Percentiles rank a stretch among this genome's conserved stretches.
Conservation (phyloP, 2,888 invertebrate species). For the Mimumesa dahlbomi region DNA sequence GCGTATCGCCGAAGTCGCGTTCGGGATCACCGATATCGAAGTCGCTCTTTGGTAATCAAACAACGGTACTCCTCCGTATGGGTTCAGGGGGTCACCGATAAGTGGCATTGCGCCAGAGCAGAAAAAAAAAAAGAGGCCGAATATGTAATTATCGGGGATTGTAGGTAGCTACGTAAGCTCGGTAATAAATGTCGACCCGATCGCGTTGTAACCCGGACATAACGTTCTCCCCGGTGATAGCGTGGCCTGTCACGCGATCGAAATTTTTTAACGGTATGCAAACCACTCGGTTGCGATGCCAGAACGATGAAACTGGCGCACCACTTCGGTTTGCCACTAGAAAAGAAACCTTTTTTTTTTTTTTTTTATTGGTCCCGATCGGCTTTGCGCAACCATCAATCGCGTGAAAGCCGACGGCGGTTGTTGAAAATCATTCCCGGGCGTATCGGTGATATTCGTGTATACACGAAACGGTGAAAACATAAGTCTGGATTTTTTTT, state of each 20-base stretch:
- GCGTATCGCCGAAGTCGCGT: background rate
- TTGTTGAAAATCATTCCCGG: background rate
- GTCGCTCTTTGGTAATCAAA: slow-evolving; percentile 56
- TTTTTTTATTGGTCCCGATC: background rate
- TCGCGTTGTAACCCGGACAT: slow-evolving; percentile 22
- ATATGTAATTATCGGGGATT: slow-evolving; percentile 48
- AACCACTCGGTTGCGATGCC: background rate
- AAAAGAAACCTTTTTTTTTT: no score
- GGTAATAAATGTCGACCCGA: slow-evolving; percentile 44
- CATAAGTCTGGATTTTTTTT: no score
- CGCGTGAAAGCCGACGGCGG: background rate
- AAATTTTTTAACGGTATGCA: slow-evolving; percentile 33
- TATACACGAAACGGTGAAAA: no score
- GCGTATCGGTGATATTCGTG: no score
- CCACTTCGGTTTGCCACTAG: background rate
- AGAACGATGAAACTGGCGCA: background rate
- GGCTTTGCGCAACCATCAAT: background rate
- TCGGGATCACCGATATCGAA: slow-evolving; percentile 26
- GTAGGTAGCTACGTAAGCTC: slow-evolving; percentile 7
- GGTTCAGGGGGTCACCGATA: slow-evolving; percentile 62
- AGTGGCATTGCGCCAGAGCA: slow-evolving; percentile 56
- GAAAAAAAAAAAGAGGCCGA: slow-evolving; percentile 43
- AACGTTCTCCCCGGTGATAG: slow-evolving; percentile 24
- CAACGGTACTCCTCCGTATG: slow-evolving; percentile 58
- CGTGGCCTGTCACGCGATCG: slow-evolving; percentile 49